Evolutionary conservation across 2,113 vertebrate species (phyloP).

Genomic region (Stictonetta naevosa): DNA sequence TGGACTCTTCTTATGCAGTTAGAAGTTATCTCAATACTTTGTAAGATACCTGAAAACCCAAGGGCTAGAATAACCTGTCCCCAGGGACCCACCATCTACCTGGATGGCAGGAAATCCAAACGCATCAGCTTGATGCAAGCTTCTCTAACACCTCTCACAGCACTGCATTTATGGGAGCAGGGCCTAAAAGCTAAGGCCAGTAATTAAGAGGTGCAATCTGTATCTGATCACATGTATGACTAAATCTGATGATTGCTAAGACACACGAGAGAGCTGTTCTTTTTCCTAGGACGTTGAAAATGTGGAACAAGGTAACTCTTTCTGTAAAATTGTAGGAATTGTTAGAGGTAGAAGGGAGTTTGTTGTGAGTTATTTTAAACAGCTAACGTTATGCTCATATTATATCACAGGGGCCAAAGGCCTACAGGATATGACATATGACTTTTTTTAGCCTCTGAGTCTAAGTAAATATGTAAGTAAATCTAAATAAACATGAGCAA

Average conservation of each 20-base stretch:
- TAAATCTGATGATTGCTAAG: not conserved
- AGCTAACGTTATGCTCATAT: not conserved
- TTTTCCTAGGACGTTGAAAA: not conserved
- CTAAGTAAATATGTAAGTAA: not conserved
- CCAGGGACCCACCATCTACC: not conserved
- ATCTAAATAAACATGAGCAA: slow-evolving; percentile 8
- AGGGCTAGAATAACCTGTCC: not conserved
- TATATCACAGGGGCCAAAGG: not conserved
- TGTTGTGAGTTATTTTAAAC: not conserved
- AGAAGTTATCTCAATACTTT: not conserved
- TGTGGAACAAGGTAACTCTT: not conserved
- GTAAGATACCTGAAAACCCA: not conserved
- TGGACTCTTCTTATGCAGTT: not conserved
- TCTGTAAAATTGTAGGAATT: not conserved
- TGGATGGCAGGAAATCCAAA: not conserved
- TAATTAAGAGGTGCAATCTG: not conserved
- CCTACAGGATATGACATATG: not conserved
- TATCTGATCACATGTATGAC: not conserved
- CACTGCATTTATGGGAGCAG: not conserved
- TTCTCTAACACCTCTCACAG: not conserved
- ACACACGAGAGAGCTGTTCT: not conserved
- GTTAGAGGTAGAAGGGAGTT: not conserved
- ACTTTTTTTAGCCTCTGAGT: not conserved
- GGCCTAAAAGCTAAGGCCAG: not conserved
- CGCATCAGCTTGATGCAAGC: not conserved